phyloP scores from a whole-genome alignment of 1,140 invertebrate genomes.

The Panagrolaimus sp. region DNA sequence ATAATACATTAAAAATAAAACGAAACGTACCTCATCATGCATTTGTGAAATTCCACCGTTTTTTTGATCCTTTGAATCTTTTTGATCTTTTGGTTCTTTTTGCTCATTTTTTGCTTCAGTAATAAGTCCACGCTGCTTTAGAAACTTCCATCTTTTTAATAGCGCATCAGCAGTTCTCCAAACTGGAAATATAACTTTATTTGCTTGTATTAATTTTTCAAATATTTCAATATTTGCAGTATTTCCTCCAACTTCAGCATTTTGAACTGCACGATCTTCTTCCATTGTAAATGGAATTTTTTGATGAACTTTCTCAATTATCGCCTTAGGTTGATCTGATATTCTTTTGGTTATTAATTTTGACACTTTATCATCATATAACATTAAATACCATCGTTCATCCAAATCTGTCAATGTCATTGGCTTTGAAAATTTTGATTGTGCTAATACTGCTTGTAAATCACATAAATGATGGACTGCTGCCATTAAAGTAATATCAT shows the following conservation, averaged over 20 bases:
- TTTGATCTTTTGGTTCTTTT: background rate
- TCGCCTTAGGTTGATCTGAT: background rate
- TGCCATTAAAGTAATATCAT: conserved; percentile 1
- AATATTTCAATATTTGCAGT: background rate
- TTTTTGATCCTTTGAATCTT: background rate
- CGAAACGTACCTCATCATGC: background rate
- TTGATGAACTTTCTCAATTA: background rate
- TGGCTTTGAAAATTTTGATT: background rate
- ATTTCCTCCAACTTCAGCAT: background rate
- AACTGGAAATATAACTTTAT: background rate
- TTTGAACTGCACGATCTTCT: background rate
- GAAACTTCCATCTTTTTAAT: background rate
- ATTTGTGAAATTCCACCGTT: background rate
- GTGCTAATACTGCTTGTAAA: background rate
- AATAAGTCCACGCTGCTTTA: too few species aligned
- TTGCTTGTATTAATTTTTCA: background rate
- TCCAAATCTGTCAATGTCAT: background rate
- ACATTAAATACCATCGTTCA: conserved; percentile 2
- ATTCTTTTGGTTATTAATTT: background rate
- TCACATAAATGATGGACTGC: background rate
- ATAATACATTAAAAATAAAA: background rate
- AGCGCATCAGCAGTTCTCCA: background rate
- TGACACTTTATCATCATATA: background rate
- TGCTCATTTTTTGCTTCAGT: too few species aligned
- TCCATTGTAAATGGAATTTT: background rate